Base-by-base conservation (phyloP, 2,888 invertebrate genomes). In the Cyrtodaria siliqua region DNA sequence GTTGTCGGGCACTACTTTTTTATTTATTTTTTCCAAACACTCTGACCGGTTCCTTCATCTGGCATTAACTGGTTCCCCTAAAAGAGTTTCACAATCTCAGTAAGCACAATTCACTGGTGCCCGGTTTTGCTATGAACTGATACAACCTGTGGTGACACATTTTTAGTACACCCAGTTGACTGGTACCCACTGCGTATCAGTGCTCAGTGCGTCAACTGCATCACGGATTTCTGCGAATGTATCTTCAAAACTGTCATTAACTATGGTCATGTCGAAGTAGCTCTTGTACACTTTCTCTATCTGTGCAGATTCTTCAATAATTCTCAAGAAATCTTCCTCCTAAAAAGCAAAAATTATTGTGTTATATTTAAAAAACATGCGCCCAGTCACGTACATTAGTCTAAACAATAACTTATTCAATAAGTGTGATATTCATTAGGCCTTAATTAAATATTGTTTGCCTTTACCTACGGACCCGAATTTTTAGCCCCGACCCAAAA, bases 101-200 rank as follows among this genome's bases (percentile, higher is more conserved):
- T 16, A 3, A 18, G 8, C 20, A 47, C 16, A 6, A 16, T 6
- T 27, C 12, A 8, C 33, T 8, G n/a, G n/a, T n/a, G n/a, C n/a
- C 33, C 4, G 33, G 4, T 8, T 33, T 33, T 33, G 33, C 33
- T 12, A 8, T 33, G 12, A 12, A 33, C 33, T 33, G 33, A 4
- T 33, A 33, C 33, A 4, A 33, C 4, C 6, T 33, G 6, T 12
- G 12, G 33, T 33, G 4, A 12, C 33, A 33, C 33, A 33, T 33
- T 44, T 20, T 59, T 50, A 81, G 40, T 91, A 91, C n/a, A 92
- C 92, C 92, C 92, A 92, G 77, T 87, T 89, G 50, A 91, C 89
- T 49, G 97, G 98, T 85, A 98, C 99, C 99, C 98, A 99, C 93
- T 99, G 99, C 16, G 99, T 98, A 93, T 99, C 98, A 50, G 98